These are phyloP conservation scores for Aphodius granarius DNA, from an alignment of 2,888 invertebrate genomes.

Conservation along the genomic window DNA sequence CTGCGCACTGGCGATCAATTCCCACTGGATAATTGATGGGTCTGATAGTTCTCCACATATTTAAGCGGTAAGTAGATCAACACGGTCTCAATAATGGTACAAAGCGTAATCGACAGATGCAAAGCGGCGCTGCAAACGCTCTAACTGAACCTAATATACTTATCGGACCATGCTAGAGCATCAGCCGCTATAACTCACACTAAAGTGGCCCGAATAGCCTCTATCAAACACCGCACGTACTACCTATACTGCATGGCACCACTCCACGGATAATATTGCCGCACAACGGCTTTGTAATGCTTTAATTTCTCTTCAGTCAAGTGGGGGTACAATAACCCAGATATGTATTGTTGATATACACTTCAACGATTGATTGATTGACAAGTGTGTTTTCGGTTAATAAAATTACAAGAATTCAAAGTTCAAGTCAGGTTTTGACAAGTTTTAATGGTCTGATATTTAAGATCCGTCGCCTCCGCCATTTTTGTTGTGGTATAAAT, in stretches of 20 bases:
- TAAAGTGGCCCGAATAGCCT: constrained; percentile 7
- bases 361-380: too few species aligned
- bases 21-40: neutral
- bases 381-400: too few species aligned
- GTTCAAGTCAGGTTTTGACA: too few species aligned
- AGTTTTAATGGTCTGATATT: too few species aligned
- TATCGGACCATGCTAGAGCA: constrained; percentile 1
- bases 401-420: too few species aligned
- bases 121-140: neutral
- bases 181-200: constrained; percentile 10
- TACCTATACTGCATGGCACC: neutral
- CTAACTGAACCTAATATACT: constrained; percentile 5
- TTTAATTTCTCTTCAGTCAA: neutral
- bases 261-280: neutral
- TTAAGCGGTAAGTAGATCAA: neutral
- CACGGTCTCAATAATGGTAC: neutral
- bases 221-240: neutral
- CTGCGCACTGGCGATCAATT: too few species aligned
- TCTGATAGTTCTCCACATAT: neutral
- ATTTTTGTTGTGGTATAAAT: too few species aligned
- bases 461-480: too few species aligned
- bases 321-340: too few species aligned
- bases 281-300: neutral
- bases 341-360: too few species aligned
- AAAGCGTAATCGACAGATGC: neutral